Conservation (phyloP, 1,140 invertebrate species). For the Chironomus tepperi region DNA sequence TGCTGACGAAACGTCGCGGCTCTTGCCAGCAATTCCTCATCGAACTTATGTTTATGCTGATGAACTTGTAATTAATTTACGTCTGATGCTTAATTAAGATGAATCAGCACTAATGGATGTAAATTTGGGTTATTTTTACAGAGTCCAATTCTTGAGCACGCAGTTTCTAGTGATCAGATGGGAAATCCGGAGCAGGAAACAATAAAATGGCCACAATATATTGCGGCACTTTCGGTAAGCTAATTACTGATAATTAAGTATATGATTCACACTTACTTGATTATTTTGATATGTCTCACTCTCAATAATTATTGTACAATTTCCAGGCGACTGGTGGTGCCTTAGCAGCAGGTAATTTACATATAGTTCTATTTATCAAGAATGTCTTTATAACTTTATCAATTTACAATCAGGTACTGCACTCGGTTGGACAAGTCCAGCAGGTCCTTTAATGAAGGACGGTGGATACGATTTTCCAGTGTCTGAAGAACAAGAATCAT, state of each 20-base stretch:
- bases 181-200: conserved; percentile 19
- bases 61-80: not conserved
- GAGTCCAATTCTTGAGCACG: conserved; percentile 6
- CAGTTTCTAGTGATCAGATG: not conserved
- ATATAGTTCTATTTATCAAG: not conserved
- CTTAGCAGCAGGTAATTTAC: conserved; percentile 41
- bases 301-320: too few species aligned
- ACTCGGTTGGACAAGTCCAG: conserved; percentile 69
- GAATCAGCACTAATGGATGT: not conserved
- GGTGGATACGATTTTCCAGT: conserved; percentile 47
- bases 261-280: too few species aligned
- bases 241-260: too few species aligned
- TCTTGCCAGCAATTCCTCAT: not conserved
- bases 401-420: conserved; percentile 42
- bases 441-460: conserved; percentile 43
- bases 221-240: conserved; percentile 48
- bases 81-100: not conserved
- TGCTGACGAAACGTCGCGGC: not conserved
- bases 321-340: conserved; percentile 44
- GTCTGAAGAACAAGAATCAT: conserved; percentile 47
- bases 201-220: conserved; percentile 55
- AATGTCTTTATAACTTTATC: not conserved
- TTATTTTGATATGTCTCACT: too few species aligned
- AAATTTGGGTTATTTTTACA: not conserved
- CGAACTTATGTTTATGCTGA: conserved; percentile 17